Base-by-base conservation (phyloP, 1,140 invertebrate genomes). In the Nephila pilipes region DNA sequence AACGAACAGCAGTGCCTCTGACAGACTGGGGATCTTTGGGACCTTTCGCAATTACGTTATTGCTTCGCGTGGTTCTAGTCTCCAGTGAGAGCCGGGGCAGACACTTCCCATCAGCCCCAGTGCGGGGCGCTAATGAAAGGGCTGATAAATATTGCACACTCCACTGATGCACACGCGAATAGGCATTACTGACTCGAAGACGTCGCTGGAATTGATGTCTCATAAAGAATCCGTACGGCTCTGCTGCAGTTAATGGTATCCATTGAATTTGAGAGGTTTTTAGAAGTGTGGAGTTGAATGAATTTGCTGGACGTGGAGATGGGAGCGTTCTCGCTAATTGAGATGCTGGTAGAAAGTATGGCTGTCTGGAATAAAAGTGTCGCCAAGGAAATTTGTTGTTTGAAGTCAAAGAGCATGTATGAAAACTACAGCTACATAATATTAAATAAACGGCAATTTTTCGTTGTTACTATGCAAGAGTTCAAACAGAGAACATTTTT, bases 41-140 rank as follows among this genome's bases (percentile, higher is more conserved):
- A 18, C 83, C 55, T 32, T 46, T 85, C 20, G 83, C 83, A 85
- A 85, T 85, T 85, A 85, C 83, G 83, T 85, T 85, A 85, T 85
- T 85, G 83, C 83, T 20, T 85, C 83, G 18, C 38, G 83, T 8
- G 32, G 80, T 83, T n/a, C 22, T 32, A 29, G 65, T 69, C 65
- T 69, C 65, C n/a, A 25, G n/a, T 29, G 65, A 29, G 65, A 69
- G 25, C 58, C 6, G 18, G 58, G 63, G 25, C 25, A 65, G 63
- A 65, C 63, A 29, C 85, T 65, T 2, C 58, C 18, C 81, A 46
- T 57, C 25, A 83, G 79, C n/a, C 79, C 79, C 79, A 22, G 38
- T 81, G 79, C 46, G 54, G 80, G 80, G 80, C 38, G 80, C 83
- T 58, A 85, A 85, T 85, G 83, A 85, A 85, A 85, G 83, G 32